phyloP scores from a whole-genome alignment of 2,888 invertebrate species.

The Asteroscopus sphinx region DNA sequence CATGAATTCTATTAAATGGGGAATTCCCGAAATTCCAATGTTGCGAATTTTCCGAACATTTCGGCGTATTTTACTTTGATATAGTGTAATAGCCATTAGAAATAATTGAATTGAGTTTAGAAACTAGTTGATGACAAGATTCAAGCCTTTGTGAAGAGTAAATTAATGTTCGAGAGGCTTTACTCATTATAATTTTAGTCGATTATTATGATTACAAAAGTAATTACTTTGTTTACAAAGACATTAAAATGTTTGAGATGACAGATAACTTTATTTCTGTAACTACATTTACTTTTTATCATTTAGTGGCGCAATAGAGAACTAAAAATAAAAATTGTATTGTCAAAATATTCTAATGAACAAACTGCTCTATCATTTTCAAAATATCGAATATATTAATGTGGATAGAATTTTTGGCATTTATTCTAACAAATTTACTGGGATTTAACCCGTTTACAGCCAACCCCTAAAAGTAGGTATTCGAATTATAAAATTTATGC shows the following conservation, averaged over 20 bases:
- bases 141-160: conserved; percentile 4
- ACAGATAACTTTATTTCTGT: no score
- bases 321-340: no score
- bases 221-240: no score
- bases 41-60: conserved; percentile 50
- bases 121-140: conserved; percentile 25
- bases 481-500: no score
- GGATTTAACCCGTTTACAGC: conserved; percentile 17
- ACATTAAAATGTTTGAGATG: no score
- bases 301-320: no score
- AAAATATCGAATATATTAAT: conserved; percentile 25
- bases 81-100: conserved; percentile 51
- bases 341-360: no score
- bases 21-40: conserved; percentile 57
- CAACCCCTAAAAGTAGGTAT: neutral
- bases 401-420: conserved; percentile 29
- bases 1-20: conserved; percentile 63
- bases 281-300: no score
- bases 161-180: conserved; percentile 1
- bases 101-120: conserved; percentile 51
- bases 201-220: neutral
- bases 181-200: conserved; percentile 8
- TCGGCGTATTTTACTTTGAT: conserved; percentile 59
- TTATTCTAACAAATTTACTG: conserved; percentile 40
- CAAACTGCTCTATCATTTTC: conserved; percentile 5